Conservation (phyloP, 2,113 vertebrate genomes). For the Syngnathoides biaculeatus region DNA sequence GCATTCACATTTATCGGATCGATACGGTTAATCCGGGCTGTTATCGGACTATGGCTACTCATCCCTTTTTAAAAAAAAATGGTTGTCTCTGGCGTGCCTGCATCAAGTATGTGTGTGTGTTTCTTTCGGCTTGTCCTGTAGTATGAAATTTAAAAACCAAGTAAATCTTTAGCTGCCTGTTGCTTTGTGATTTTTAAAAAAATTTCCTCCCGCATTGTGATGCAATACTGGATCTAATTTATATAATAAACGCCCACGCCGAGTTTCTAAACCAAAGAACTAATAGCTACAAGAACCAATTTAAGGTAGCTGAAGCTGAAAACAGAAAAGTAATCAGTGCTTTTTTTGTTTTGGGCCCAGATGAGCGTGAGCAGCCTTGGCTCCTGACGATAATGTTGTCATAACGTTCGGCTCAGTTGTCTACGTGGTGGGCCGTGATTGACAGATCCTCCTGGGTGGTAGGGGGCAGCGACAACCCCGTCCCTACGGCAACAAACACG, state of each 20-base stretch:
- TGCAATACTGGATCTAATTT: too few relatives aligned
- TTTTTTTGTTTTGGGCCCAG: background rate
- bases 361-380: background rate
- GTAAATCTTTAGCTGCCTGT: background rate
- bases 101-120: too few relatives aligned
- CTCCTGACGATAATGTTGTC: constrained; percentile 20
- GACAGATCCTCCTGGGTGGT: constrained; percentile 70
- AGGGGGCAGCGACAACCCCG: constrained; percentile 59
- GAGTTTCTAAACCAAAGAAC: too few relatives aligned
- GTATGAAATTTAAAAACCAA: background rate
- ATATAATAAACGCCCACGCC: too few relatives aligned
- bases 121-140: too few relatives aligned
- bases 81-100: too few relatives aligned
- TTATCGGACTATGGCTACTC: too few relatives aligned
- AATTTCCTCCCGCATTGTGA: too few relatives aligned
- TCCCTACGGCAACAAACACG: constrained; percentile 68
- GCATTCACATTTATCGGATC: too few relatives aligned
- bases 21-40: too few relatives aligned
- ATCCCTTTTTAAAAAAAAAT: too few relatives aligned
- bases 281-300: too few relatives aligned
- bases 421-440: constrained; percentile 42
- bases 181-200: background rate
- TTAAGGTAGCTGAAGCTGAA: background rate
- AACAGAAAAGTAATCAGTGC: background rate
- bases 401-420: background rate